These are phyloP conservation scores for Patagioenas fasciata DNA, from an alignment of 2,113 vertebrate genomes.

Conservation along the genomic window DNA sequence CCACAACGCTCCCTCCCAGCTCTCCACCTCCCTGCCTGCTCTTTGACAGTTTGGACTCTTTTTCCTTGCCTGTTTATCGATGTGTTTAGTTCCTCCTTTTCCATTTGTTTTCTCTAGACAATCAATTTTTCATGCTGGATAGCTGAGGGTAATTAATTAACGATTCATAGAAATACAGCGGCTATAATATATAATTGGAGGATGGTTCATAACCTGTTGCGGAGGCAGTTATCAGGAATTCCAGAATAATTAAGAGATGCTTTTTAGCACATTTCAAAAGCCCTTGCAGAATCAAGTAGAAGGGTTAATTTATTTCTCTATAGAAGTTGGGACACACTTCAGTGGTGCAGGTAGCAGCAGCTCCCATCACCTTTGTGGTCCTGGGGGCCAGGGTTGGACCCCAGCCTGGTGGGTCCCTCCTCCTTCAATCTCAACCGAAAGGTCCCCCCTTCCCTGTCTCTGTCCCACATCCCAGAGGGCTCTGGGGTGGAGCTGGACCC, in stretches of 20 bases:
- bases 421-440: neutral
- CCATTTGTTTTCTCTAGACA: slow-evolving; percentile 50
- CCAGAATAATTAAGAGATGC: slow-evolving; percentile 28
- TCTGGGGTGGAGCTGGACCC: neutral
- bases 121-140: slow-evolving; percentile 52
- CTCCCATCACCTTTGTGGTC: neutral
- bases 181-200: slow-evolving; percentile 34
- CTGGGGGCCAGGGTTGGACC: neutral
- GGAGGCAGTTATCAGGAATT: slow-evolving; percentile 16
- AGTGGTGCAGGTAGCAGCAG: rapidly evolving
- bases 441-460: too few relatives aligned
- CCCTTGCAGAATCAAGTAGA: neutral
- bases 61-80: neutral
- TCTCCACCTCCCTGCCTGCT: neutral
- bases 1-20: rapidly evolving
- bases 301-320: neutral
- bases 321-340: neutral
- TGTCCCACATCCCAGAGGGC: neutral
- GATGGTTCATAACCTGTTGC: slow-evolving; percentile 52
- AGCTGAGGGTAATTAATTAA: slow-evolving; percentile 58
- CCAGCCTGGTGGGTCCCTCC: neutral
- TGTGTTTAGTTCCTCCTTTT: neutral
- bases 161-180: slow-evolving; percentile 47
- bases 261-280: neutral
- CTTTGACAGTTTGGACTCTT: neutral